These are phyloP conservation scores for Dynastes tityus DNA, from an alignment of 2,888 invertebrate species.

Conservation along the genomic window DNA sequence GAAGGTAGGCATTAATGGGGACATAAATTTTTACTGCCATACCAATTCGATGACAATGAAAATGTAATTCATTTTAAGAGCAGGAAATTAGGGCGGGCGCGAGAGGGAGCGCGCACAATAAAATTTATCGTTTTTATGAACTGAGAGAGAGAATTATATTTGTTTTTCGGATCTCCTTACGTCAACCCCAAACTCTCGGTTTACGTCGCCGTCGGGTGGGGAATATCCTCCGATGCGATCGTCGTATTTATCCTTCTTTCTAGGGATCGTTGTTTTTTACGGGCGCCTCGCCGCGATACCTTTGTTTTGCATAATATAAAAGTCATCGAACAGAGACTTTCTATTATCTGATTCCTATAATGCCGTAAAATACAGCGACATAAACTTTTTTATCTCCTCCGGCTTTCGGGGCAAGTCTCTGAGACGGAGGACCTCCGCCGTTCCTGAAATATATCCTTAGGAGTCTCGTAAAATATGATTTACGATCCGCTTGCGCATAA, in stretches of 20 bases:
- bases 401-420: constrained; percentile 12
- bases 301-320: constrained; percentile 48
- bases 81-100: too few relatives aligned
- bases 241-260: constrained; percentile 19
- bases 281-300: constrained; percentile 18
- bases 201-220: neutral
- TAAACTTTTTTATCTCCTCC: constrained; percentile 42
- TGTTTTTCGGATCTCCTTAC: constrained; percentile 2
- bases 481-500: constrained; percentile 35
- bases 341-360: constrained; percentile 48
- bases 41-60: constrained; percentile 21
- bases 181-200: neutral
- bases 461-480: constrained; percentile 46
- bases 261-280: constrained; percentile 5
- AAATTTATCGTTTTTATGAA: constrained; percentile 27
- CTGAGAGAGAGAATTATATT: constrained; percentile 17
- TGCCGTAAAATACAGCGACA: constrained; percentile 45
- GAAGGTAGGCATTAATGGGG: neutral
- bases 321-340: constrained; percentile 46
- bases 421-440: constrained; percentile 15
- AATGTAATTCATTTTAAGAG: constrained; percentile 31
- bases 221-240: constrained; percentile 24
- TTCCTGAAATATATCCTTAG: constrained; percentile 38
- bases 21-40: constrained; percentile 34
- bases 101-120: constrained; percentile 6